A percentile compares a stretch with the other conserved stretches of the same genome.
phyloP scores from a whole-genome alignment of 2,888 invertebrate species.

The Heliconius cydno region DNA sequence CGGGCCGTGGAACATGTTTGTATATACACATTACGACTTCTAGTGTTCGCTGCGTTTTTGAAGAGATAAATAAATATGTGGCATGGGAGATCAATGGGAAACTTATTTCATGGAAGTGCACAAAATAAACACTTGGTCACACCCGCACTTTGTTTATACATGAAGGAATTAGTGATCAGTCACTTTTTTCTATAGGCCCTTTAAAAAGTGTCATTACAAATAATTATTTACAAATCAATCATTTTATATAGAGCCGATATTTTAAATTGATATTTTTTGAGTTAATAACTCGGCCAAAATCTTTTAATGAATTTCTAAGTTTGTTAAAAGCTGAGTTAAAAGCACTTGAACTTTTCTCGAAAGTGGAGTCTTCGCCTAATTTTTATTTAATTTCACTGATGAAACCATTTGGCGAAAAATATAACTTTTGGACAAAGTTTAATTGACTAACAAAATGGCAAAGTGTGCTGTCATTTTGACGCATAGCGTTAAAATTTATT shows the following conservation, averaged over 20 bases:
- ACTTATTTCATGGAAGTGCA: not conserved
- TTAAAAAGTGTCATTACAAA: not conserved
- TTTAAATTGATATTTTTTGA: conserved; percentile 16
- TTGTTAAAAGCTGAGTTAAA: conserved; percentile 22
- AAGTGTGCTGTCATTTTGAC: conserved; percentile 15
- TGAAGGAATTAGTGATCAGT: no score
- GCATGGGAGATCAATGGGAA: not conserved
- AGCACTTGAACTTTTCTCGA: conserved; percentile 18
- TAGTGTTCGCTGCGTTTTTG: conserved; percentile 2
- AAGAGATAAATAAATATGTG: not conserved
- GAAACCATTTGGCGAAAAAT: conserved; percentile 22
- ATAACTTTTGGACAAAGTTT: conserved; percentile 19
- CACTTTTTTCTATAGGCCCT: no score
- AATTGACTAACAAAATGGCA: conserved; percentile 20
- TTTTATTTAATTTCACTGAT: conserved; percentile 26
- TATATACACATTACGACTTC: conserved; percentile 14
- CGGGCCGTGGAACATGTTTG: conserved; percentile 30
- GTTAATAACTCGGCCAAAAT: conserved; percentile 23
- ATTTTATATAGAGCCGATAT: not conserved
- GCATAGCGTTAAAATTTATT: not conserved
- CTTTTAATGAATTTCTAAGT: conserved; percentile 16
- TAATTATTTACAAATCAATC: not conserved
- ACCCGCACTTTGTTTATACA: no score
- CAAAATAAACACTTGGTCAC: not conserved
- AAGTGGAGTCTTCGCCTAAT: conserved; percentile 9